Evolutionary conservation across 2,113 vertebrate genomes (phyloP).

Genomic region (Mesocricetus auratus): DNA sequence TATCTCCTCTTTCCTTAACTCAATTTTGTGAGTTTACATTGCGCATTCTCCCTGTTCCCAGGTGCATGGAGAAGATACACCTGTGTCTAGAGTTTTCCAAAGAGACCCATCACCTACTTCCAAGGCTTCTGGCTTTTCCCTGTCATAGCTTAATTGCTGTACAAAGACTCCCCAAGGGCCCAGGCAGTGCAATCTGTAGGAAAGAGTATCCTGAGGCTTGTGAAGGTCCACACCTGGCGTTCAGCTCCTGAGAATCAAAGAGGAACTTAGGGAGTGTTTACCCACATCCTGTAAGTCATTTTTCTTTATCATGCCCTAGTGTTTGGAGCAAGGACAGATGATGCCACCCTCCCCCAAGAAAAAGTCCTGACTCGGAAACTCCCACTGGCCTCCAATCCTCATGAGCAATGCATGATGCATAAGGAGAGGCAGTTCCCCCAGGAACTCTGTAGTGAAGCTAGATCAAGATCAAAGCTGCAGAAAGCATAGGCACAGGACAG

Average conservation of each 20-base stretch:
- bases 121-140: background rate
- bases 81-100: background rate
- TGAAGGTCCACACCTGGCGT: rapidly evolving
- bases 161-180: background rate
- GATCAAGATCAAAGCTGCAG: background rate
- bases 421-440: rapidly evolving
- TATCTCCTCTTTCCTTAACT: background rate
- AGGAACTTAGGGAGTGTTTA: background rate
- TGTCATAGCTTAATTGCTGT: rapidly evolving
- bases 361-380: background rate
- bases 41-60: rapidly evolving
- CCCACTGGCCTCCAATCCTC: rapidly evolving
- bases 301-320: background rate
- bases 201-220: background rate
- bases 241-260: background rate
- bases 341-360: no score
- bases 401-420: background rate
- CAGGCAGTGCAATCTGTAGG: rapidly evolving
- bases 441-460: background rate
- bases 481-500: background rate
- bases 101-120: background rate
- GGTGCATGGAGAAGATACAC: background rate
- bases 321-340: background rate
- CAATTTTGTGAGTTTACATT: background rate
- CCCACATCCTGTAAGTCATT: background rate